A percentile compares a stretch with the other conserved stretches of the same genome.
phyloP scores from a whole-genome alignment of 2,113 vertebrate species.

The Muscicapa adusta region DNA sequence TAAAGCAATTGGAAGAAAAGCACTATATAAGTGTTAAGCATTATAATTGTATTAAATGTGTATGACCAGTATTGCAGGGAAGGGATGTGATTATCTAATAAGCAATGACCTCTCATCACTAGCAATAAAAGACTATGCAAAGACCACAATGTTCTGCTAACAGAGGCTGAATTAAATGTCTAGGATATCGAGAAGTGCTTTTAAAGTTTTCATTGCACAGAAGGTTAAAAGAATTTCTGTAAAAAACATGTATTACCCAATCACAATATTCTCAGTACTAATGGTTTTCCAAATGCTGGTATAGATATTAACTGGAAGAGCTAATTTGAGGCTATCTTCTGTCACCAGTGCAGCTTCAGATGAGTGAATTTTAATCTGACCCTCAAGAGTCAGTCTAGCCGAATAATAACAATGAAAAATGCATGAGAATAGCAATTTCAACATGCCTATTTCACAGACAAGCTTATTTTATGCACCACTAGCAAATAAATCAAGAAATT shows the following conservation, averaged over 20 bases:
- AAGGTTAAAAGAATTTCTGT: constrained; percentile 31
- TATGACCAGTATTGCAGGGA: constrained; percentile 30
- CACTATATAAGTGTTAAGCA: constrained; percentile 43
- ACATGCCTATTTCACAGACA: constrained; percentile 77
- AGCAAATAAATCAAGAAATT: constrained; percentile 81
- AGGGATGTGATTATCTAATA: constrained; percentile 55
- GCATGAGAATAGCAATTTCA: constrained; percentile 80
- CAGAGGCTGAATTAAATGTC: constrained; percentile 31
- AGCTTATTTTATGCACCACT: constrained; percentile 83
- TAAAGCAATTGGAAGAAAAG: constrained; percentile 54
- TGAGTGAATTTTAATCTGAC: constrained; percentile 81
- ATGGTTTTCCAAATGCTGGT: constrained; percentile 38
- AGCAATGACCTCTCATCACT: constrained; percentile 44
- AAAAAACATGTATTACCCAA: constrained; percentile 11
- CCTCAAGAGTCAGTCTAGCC: constrained; percentile 73
- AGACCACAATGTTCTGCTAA: constrained; percentile 11
- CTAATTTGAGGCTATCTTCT: constrained; percentile 57
- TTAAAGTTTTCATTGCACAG: constrained; percentile 30
- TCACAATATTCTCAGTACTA: neutral
- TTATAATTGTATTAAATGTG: constrained; percentile 50
- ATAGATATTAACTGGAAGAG: constrained; percentile 65
- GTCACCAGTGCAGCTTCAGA: constrained; percentile 65
- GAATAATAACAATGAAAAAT: constrained; percentile 83
- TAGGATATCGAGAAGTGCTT: constrained; percentile 3
- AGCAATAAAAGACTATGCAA: constrained; percentile 41